A percentile compares a stretch with the other conserved stretches of the same genome.
phyloP scores from a whole-genome alignment of 2,888 invertebrate genomes.

The Melolontha melolontha region DNA sequence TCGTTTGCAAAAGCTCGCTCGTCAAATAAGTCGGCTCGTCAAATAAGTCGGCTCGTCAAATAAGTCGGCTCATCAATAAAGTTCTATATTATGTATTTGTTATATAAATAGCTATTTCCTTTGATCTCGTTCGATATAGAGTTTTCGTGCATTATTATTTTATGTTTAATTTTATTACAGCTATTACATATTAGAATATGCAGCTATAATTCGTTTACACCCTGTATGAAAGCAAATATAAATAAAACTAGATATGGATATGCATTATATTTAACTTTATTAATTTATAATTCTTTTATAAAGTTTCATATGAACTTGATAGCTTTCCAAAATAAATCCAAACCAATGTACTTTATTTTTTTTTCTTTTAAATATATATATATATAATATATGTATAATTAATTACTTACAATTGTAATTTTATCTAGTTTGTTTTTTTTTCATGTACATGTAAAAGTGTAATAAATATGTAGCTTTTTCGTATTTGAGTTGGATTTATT shows the following conservation, averaged over 20 bases:
- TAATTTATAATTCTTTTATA: constrained; percentile 68
- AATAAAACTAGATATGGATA: constrained; percentile 53
- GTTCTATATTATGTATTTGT: no score
- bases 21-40: no score
- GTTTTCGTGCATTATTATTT: no score
- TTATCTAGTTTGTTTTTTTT: constrained; percentile 37
- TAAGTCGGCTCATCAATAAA: no score
- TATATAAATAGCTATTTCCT: no score
- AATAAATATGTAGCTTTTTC: constrained; percentile 44
- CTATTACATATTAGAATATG: no score
- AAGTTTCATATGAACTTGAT: constrained; percentile 66
- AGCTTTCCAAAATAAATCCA: constrained; percentile 63
- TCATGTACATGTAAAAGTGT: constrained; percentile 49
- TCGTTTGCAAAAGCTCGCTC: no score
- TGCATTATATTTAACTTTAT: constrained; percentile 68
- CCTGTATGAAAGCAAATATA: no score
- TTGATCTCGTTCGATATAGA: no score
- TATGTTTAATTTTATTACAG: no score
- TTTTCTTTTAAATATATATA: constrained; percentile 33
- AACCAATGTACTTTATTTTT: constrained; percentile 52
- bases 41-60: no score
- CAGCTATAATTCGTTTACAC: no score
- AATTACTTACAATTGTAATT: constrained; percentile 44
- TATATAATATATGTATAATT: constrained; percentile 37
- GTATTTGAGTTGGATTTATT: constrained; percentile 60